Percentiles rank a stretch among this genome's conserved stretches.
These are phyloP conservation scores for Hydrozoanthus gracilis DNA, from an alignment of 92 coral and sea anemone genomes.

Conservation along the genomic window DNA sequence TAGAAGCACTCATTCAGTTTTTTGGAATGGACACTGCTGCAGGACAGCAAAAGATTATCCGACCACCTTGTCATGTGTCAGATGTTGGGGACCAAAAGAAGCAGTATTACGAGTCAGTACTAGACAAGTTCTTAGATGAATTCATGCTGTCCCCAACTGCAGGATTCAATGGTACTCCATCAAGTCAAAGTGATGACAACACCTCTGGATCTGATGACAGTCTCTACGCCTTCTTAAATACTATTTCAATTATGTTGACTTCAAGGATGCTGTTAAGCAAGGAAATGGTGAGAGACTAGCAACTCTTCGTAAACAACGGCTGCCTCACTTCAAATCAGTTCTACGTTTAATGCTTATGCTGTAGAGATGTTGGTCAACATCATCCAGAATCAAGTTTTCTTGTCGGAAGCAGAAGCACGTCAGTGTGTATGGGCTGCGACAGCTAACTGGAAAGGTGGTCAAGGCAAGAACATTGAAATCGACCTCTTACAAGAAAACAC, in stretches of 20 bases:
- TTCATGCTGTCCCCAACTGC: constrained; percentile 32
- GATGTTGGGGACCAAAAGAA: constrained; percentile 48
- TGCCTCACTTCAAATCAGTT: constrained; percentile 59
- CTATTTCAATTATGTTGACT: constrained; percentile 40
- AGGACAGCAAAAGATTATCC: constrained; percentile 4
- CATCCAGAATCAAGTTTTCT: constrained; percentile 49
- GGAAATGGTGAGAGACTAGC: constrained; percentile 66
- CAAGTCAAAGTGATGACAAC: constrained; percentile 34
- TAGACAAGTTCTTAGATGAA: constrained; percentile 31
- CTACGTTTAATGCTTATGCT: constrained; percentile 65
- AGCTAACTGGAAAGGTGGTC: constrained; percentile 74
- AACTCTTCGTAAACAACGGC: constrained; percentile 61
- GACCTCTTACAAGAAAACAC: constrained; percentile 67
- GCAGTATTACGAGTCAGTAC: constrained; percentile 34
- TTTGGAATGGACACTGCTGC: constrained; percentile 24
- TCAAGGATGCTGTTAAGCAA: constrained; percentile 59
- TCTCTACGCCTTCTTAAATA: constrained; percentile 55
- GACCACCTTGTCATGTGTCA: constrained; percentile 48
- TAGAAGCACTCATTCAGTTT: constrained; percentile 60
- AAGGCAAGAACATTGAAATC: constrained; percentile 66
- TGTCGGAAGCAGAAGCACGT: constrained; percentile 72
- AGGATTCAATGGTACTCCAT: constrained; percentile 30
- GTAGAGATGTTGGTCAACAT: constrained; percentile 70
- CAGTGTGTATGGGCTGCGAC: constrained; percentile 76
- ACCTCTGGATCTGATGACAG: constrained; percentile 27